These are phyloP conservation scores for Ceratosolen solmsi DNA, from an alignment of 1,140 invertebrate species.

Conservation along the genomic window DNA sequence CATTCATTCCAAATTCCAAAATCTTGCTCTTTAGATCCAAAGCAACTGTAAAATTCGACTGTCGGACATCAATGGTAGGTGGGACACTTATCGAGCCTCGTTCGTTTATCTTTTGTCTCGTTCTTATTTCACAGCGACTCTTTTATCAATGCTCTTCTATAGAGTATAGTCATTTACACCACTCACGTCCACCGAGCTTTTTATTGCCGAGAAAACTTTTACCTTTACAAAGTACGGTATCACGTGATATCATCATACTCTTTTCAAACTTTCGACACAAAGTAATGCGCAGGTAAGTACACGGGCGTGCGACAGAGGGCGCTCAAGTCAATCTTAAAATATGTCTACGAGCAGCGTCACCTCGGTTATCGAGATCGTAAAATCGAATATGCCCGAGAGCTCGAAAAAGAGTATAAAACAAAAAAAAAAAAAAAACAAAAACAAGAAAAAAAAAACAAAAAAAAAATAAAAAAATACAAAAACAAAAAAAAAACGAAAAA, in stretches of 20 bases:
- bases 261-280: slow-evolving; percentile 1
- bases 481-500: too few relatives aligned
- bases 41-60: too few relatives aligned
- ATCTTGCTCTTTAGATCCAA: too few relatives aligned
- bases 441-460: too few relatives aligned
- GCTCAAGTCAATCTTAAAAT: slow-evolving; percentile 16
- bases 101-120: not conserved
- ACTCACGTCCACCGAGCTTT: not conserved
- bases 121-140: not conserved
- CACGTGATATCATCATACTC: not conserved
- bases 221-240: slow-evolving; percentile 8
- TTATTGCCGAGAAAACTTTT: not conserved
- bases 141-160: not conserved
- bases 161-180: not conserved
- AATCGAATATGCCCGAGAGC: not conserved
- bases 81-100: not conserved
- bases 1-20: too few relatives aligned
- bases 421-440: too few relatives aligned
- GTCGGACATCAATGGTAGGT: not conserved
- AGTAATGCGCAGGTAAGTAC: not conserved
- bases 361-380: not conserved
- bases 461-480: too few relatives aligned
- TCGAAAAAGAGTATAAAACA: not conserved
- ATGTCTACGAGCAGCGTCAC: not conserved
- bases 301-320: not conserved